These are phyloP conservation scores for Bombus consobrinus DNA, from an alignment of 1,140 invertebrate species.

Conservation along the genomic window DNA sequence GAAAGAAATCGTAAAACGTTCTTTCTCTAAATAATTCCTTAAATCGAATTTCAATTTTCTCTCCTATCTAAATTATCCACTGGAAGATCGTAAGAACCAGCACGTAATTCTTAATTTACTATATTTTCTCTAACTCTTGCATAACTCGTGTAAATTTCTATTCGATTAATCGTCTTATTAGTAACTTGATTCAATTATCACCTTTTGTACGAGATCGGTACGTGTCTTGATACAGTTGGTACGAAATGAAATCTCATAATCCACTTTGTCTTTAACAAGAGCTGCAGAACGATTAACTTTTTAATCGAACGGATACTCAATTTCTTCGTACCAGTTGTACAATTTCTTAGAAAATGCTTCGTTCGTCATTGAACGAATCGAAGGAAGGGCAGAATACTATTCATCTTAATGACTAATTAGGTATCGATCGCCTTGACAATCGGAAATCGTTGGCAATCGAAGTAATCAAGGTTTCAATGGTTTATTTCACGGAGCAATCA, in stretches of 20 bases:
- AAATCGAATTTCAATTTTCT: too few species aligned
- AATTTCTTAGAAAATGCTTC: background rate
- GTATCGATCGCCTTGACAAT: background rate
- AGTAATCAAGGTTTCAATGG: background rate
- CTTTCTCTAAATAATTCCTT: too few species aligned
- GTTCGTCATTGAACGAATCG: too few species aligned
- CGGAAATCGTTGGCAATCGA: background rate
- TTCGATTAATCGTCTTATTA: background rate
- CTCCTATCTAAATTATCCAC: too few species aligned
- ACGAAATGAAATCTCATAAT: background rate
- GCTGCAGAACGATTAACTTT: too few species aligned
- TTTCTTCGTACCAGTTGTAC: background rate
- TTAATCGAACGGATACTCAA: background rate
- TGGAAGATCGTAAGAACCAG: too few species aligned
- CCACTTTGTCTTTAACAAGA: too few species aligned
- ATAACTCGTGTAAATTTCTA: background rate
- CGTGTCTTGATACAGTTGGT: background rate
- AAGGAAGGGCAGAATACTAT: background rate
- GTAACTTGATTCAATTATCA: background rate
- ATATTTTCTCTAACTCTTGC: too few species aligned
- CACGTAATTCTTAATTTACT: too few species aligned
- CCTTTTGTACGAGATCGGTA: too few species aligned
- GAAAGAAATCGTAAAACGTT: too few species aligned
- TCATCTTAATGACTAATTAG: background rate
- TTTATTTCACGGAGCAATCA: background rate